Percentiles rank a stretch among this genome's conserved stretches.
Evolutionary conservation across 2,797 vertebrate species (phyloP).

Genomic region (Mionectes olivaceus): DNA sequence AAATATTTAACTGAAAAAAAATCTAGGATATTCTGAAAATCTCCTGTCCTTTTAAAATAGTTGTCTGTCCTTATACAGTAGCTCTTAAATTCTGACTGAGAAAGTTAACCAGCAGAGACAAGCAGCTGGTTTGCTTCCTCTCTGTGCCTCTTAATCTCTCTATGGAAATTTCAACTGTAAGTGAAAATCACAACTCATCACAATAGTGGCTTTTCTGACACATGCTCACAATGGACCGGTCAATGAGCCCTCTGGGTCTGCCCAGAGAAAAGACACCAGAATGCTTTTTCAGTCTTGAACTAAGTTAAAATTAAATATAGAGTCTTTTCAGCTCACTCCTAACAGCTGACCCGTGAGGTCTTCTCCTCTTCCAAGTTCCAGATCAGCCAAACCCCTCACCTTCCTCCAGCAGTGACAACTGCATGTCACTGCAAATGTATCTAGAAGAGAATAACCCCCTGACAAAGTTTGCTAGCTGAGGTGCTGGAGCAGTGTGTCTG

Average conservation of each 20-base stretch:
- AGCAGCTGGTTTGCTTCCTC: not conserved
- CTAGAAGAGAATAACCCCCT: not conserved
- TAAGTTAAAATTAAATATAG: not conserved
- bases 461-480: not conserved
- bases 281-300: not conserved
- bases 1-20: not conserved
- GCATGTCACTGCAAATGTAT: rapidly evolving
- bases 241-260: not conserved
- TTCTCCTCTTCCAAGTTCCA: not conserved
- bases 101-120: not conserved
- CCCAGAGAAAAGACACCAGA: not conserved
- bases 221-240: not conserved
- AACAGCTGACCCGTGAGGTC: not conserved
- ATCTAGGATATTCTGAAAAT: not conserved
- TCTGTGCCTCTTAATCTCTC: not conserved
- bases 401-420: not conserved
- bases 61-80: not conserved
- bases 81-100: not conserved
- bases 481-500: not conserved
- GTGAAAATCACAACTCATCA: not conserved
- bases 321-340: not conserved
- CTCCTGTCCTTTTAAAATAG: not conserved
- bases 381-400: not conserved
- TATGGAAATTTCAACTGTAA: not conserved
- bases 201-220: not conserved